Evolutionary conservation across 2,888 invertebrate genomes (phyloP), one percentile per base, ranked within the genome.

Genomic region (Calameuta filiformis): DNA sequence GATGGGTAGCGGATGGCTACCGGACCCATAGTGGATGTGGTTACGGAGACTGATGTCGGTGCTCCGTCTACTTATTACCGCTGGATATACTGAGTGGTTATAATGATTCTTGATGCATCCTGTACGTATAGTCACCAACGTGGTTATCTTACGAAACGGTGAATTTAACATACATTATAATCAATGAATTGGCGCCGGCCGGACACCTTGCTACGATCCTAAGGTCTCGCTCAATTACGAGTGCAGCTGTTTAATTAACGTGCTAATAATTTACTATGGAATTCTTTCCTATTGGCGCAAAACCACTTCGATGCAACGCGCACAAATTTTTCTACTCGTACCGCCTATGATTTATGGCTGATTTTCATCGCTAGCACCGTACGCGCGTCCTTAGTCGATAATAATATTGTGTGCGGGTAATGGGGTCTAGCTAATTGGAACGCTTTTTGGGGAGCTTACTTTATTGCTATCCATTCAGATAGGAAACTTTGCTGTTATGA

Each of bases 151-250:
- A 78, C 81, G 83, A 83, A 83, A 81, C 76, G 81, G 79, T 79
- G 81, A 83, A 81, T 85, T 85, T 83, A 83, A 85, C 81, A 81
- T 75, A 81, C 81, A 80, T 83, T 82, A 81, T 80, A 84, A 86
- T 85, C 85, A 86, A 85, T 85, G 84, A 86, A 86, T 82, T 84
- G 83, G 83, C 80, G 81, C 75, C 81, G 80, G 82, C 75, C 81
- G 80, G 82, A 81, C 82, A 81, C 82, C 82, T 81, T 78, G 9
- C 56, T 56, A 9, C 9, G 23, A 56, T 56, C 56, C 56, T 23
- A 23, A 23, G 56, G 23, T 56, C 76, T 75, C 79, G 78, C 79
- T 81, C 82, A 79, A 81, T 83, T 80, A 79, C 80, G 75, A 78
- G 74, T 68, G 69, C 73, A 73, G 78, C 75, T 79, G 78, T 81